A percentile compares a stretch with the other conserved stretches of the same genome.
These are phyloP conservation scores for Odontamblyopus rebecca DNA, from an alignment of 2,797 vertebrate genomes.

Conservation along the genomic window DNA sequence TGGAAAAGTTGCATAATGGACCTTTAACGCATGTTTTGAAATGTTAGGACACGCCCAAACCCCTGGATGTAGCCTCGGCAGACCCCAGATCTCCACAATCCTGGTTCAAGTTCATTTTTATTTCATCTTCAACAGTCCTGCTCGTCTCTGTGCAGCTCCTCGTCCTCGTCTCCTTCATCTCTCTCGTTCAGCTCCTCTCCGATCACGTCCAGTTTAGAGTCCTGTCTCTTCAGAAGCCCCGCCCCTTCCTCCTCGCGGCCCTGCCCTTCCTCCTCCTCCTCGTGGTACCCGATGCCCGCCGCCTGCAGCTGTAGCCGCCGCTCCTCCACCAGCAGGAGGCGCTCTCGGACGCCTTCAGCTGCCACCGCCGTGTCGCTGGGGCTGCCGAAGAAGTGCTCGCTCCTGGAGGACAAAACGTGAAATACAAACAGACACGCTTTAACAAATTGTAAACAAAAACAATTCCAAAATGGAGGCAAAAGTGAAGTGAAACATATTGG, in stretches of 20 bases:
- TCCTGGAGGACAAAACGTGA: conserved; percentile 69
- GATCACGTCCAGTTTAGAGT: conserved; percentile 70
- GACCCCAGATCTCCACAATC: conserved; percentile 20
- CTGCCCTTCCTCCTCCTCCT: conserved; percentile 67
- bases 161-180: conserved; percentile 62
- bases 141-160: conserved; percentile 39
- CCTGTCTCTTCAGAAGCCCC: conserved; percentile 45
- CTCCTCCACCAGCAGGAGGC: conserved; percentile 91
- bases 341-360: conserved; percentile 91
- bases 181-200: conserved; percentile 82
- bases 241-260: conserved; percentile 63
- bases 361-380: conserved; percentile 91
- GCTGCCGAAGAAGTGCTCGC: conserved; percentile 96
- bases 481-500: too few species aligned
- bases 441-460: too few species aligned
- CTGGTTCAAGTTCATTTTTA: not conserved
- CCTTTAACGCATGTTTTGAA: not conserved
- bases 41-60: not conserved
- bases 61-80: not conserved
- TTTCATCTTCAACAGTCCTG: conserved; percentile 60
- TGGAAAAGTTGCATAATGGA: too few species aligned
- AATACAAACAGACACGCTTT: too few species aligned
- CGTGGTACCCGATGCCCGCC: conserved; percentile 24
- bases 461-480: too few species aligned
- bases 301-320: conserved; percentile 82